Evolutionary conservation across 2,113 vertebrate genomes (phyloP), one percentile per base, ranked within the genome.

Genomic region (Mustelus asterias): DNA sequence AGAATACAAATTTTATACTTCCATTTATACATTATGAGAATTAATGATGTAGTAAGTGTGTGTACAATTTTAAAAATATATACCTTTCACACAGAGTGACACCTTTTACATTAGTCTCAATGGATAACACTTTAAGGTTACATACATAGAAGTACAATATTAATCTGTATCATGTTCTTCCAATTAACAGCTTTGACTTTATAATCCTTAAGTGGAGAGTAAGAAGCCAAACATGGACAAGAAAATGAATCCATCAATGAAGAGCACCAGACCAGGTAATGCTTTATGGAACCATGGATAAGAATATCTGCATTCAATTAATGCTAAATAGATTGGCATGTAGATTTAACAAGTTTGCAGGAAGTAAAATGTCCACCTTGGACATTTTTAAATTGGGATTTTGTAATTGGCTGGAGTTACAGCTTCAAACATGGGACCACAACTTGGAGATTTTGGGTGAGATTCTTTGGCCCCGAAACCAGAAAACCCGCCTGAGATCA

Each of bases 181-280:
- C 69, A 72, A 76, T 95, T 48, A 54, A 94, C 41, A 72, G 94
- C 41, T 95, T 29, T 95, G 67, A 95, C 88, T 18, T 48, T 29
- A 26, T 33, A 95, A 76, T 54, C 44, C 1, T 54, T 24, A 54
- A 72, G 44, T 72, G 18, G 29, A 94, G 37, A 67, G 24, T 16
- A 14, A 95, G 41, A 95, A 70, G 9, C 10, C 48, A 70, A 76
- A 70, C 67, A 95, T 95, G 94, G 69, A 70, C 22, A 76, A 54
- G 69, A 95, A 95, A 33, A 11, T 72, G 65, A 94, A 37, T 10
- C 60, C 65, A 18, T 16, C 13, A 72, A 16, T 4, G 16, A 54
- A 76, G 8, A 33, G 37, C 44, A 33, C 69, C 11, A 54, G 2
- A 14, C 44, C 94, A 95, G 69, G 94, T 72, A 94, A 70, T 26